Base-by-base conservation (phyloP, 2,888 invertebrate species). In the Drosophila kuntzei region DNA sequence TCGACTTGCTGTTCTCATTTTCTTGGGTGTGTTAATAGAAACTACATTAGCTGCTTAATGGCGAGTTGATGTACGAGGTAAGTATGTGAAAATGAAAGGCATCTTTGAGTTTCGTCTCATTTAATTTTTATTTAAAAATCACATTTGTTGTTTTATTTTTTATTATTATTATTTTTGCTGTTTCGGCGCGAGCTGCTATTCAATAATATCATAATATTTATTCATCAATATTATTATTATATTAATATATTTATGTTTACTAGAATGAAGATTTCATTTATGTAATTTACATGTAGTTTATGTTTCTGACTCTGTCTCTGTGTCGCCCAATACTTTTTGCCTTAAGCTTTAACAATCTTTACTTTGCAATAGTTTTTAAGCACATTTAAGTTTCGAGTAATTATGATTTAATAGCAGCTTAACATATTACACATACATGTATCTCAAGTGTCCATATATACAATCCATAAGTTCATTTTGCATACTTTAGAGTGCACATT, bases 91-190 rank as follows among this genome's bases (percentile, higher is more conserved):
- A 54, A 22, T 20, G 1, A 53, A 54, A 54, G 20, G 2, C 41
- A 41, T 41, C 14, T 6, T 32, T 14, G 20, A 20, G 20, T 53
- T 59, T 74, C 64, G 55, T 89, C 74, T 87, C 72, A 70, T 78
- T 86, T 80, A 79, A 87, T 85, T 78, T 87, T 87, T 89, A 87
- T 89, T 87, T 78, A 87, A 87, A 89, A 87, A 87, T 87, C 86
- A 87, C 86, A 87, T 85, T 87, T 89, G 67, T 85, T 85, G 55
- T 75, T 73, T 72, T 82, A 62, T 32, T 46, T 67, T 43, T 39
- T 16, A 16, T 37, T 54, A 27, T 36, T 47, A 58, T 44, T 41
- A 46, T 32, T 46, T 71, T 58, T 63, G 66, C 80, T 79, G 67
- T 77, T 72, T 49, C 66, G 58, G 39, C 66, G 66, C 77, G 77